These are phyloP conservation scores for Sardinella longiceps DNA, from an alignment of 2,797 vertebrate species.

Conservation along the genomic window DNA sequence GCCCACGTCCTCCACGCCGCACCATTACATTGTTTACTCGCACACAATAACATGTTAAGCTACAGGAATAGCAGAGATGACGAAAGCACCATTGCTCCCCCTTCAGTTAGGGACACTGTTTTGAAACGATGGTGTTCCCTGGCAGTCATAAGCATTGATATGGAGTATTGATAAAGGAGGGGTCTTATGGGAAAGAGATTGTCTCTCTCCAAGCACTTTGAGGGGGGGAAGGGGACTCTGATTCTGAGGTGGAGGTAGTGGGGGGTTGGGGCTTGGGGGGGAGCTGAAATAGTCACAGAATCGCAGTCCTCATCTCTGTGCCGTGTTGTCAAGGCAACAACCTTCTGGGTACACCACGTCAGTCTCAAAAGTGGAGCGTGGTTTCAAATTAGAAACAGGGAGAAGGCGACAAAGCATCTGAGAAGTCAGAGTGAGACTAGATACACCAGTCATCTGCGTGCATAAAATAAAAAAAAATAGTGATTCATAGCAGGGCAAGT, in stretches of 20 bases:
- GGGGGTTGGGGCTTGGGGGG: neutral
- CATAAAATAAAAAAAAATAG: neutral
- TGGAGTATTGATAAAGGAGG: conserved; percentile 5
- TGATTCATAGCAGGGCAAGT: neutral
- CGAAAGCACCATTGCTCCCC: neutral
- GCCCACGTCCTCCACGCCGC: neutral
- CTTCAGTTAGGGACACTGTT: neutral
- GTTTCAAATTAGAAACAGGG: conserved; percentile 71
- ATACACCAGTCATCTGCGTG: conserved; percentile 28
- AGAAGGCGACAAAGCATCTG: conserved; percentile 48
- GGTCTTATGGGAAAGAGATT: neutral
- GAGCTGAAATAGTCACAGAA: conserved; percentile 71
- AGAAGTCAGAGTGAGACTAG: conserved; percentile 39
- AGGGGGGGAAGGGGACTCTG: neutral
- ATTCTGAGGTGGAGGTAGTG: neutral
- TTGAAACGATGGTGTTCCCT: neutral
- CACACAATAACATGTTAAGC: neutral
- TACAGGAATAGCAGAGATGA: neutral
- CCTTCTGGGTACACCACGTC: conserved; percentile 72
- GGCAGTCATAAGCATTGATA: neutral
- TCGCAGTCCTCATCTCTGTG: conserved; percentile 65
- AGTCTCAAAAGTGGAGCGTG: conserved; percentile 68
- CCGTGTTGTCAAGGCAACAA: conserved; percentile 77
- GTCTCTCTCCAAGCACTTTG: neutral
- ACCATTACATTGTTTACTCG: neutral